Conservation (phyloP, 2,888 invertebrate species). For the Slavum lentiscoides region DNA sequence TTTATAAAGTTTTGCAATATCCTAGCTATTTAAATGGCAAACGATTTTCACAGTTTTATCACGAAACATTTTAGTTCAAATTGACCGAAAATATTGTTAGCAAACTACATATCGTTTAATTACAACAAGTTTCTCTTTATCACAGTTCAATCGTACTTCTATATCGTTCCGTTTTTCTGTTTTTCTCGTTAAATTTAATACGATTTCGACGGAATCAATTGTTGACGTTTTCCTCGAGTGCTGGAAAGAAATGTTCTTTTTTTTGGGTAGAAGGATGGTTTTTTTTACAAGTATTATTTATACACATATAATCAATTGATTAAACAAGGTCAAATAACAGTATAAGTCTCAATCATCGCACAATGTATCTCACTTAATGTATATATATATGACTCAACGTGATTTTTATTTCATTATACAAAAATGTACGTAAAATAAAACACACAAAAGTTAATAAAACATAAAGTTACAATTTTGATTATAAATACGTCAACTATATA, state of each 20-base stretch:
- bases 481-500: too few relatives aligned
- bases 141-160: background rate
- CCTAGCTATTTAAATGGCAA: slow-evolving; percentile 5
- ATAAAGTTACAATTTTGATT: too few relatives aligned
- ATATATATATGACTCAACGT: too few relatives aligned
- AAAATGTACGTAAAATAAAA: too few relatives aligned
- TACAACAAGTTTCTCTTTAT: slow-evolving; percentile 6
- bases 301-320: too few relatives aligned
- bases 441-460: too few relatives aligned
- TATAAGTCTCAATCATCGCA: too few relatives aligned
- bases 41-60: slow-evolving; percentile 8
- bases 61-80: slow-evolving; percentile 15
- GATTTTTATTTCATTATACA: too few relatives aligned
- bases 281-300: too few relatives aligned
- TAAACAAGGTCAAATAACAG: too few relatives aligned
- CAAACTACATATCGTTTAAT: background rate
- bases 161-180: background rate
- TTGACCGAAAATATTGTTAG: slow-evolving; percentile 13
- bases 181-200: slow-evolving; percentile 13
- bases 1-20: background rate
- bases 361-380: too few relatives aligned
- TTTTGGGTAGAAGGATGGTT: background rate
- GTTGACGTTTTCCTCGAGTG: background rate
- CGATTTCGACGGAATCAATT: background rate
- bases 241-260: background rate